Conservation (phyloP, 2,797 vertebrate species). For the Tachyglossus aculeatus region DNA sequence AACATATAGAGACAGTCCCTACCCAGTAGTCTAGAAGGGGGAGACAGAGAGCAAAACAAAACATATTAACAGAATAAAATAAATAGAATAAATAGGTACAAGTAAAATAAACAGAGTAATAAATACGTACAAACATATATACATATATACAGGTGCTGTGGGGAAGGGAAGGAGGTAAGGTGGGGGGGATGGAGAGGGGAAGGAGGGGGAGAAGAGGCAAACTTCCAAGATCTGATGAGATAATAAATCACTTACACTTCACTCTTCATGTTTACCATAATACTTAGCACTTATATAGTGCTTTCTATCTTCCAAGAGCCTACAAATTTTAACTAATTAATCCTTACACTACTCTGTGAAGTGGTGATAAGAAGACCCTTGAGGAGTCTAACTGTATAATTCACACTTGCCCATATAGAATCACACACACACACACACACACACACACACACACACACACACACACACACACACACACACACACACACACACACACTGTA, state of each 20-base stretch:
- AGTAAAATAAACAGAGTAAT: too few relatives aligned
- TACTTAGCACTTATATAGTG: conserved; percentile 40
- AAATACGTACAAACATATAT: too few relatives aligned
- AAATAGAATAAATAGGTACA: too few relatives aligned
- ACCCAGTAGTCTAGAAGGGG: too few relatives aligned
- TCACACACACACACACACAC: conserved; percentile 31
- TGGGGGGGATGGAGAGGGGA: too few relatives aligned
- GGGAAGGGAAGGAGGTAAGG: too few relatives aligned
- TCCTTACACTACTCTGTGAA: conserved; percentile 34
- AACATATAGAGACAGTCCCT: too few relatives aligned
- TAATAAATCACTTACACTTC: conserved; percentile 35
- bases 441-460: too few relatives aligned
- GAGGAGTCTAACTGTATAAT: conserved; percentile 42
- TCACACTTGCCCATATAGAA: conserved; percentile 34
- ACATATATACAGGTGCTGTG: too few relatives aligned
- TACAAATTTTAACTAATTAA: conserved; percentile 51
- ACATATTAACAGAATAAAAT: too few relatives aligned
- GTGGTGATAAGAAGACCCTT: conserved; percentile 31
- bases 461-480: too few relatives aligned
- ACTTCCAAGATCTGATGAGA: conserved; percentile 51
- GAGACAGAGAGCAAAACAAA: too few relatives aligned
- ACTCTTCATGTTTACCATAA: conserved; percentile 23
- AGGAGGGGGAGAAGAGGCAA: conserved; percentile 19
- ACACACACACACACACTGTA: conserved; percentile 23
- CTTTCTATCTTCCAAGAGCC: conserved; percentile 47